Conservation (phyloP, 2,113 vertebrate genomes). For the Coracopsis vasa region DNA sequence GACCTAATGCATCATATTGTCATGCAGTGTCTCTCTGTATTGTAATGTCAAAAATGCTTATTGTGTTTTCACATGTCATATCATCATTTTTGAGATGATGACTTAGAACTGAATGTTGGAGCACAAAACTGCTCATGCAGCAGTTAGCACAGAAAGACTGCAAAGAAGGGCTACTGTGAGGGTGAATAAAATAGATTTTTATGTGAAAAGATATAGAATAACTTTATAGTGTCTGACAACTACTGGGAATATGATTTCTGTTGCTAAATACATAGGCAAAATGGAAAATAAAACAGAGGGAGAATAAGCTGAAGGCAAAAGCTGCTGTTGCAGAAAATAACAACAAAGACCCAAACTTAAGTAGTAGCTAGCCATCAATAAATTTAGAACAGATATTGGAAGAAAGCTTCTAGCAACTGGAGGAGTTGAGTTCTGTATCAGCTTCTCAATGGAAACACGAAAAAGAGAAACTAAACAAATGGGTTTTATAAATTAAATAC, state of each 20-base stretch:
- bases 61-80: background rate
- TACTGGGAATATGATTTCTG: background rate
- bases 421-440: background rate
- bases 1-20: background rate
- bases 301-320: background rate
- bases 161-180: background rate
- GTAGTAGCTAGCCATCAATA: background rate
- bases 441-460: background rate
- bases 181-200: background rate
- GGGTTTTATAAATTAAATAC: background rate
- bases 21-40: background rate
- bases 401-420: background rate
- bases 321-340: background rate
- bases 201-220: background rate
- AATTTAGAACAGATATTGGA: background rate
- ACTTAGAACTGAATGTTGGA: background rate
- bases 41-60: background rate
- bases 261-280: background rate
- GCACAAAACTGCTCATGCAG: background rate
- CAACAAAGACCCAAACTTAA: background rate
- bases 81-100: background rate
- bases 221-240: background rate
- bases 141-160: background rate
- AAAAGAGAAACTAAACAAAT: background rate
- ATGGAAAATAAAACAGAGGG: background rate